Conservation (phyloP, 2,797 vertebrate genomes). For the Setipinna tenuifilis region DNA sequence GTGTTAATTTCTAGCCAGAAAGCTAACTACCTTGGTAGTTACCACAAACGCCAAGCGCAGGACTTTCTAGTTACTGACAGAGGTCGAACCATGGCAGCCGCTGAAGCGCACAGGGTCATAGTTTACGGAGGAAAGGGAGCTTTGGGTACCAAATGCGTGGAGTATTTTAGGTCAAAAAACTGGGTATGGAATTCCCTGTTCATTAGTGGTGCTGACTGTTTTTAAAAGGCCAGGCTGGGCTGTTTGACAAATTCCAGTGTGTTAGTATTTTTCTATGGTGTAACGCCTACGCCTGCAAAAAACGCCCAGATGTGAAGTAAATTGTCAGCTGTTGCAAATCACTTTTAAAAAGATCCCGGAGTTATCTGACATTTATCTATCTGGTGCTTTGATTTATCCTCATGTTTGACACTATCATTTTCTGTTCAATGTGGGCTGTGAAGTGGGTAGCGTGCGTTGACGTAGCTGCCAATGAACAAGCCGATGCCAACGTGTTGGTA, state of each 20-base stretch:
- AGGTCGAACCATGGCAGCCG: constrained; percentile 38
- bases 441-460: constrained; percentile 86
- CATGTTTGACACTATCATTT: neutral
- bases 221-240: neutral
- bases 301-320: too few species aligned
- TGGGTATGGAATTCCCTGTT: constrained; percentile 69
- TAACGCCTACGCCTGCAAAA: too few species aligned
- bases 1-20: neutral
- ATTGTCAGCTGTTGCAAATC: neutral
- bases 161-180: constrained; percentile 71
- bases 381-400: neutral
- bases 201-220: neutral
- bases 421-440: neutral
- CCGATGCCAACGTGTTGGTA: constrained; percentile 76
- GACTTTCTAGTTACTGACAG: too few species aligned
- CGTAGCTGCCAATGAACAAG: constrained; percentile 76
- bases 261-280: too few species aligned
- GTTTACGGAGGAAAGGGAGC: constrained; percentile 82
- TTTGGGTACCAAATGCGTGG: constrained; percentile 78
- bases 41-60: too few species aligned
- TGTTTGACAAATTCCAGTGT: neutral
- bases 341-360: neutral
- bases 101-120: constrained; percentile 69
- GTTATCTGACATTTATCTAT: neutral
- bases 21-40: neutral